Evolutionary conservation across 2,113 vertebrate genomes (phyloP), one percentile per base, ranked within the genome.

Genomic region (Lipotes vexillifer): DNA sequence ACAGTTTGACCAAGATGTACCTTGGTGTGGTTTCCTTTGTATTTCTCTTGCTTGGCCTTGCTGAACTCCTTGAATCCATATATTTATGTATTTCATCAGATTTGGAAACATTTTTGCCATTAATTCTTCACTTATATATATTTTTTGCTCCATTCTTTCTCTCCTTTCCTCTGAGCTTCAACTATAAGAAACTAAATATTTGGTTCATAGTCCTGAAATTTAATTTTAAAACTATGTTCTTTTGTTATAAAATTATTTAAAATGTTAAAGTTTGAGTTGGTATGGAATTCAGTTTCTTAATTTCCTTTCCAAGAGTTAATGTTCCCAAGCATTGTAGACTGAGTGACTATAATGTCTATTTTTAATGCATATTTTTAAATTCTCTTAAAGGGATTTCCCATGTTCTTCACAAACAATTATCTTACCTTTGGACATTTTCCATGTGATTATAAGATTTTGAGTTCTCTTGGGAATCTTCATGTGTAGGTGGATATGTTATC

Each of bases 381-480:
- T 75, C 25, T 86, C 71, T 71, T 52, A 65, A 87, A 61, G 69
- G 8, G 72, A 89, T 92, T 92, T 86, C 8, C 23, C 52, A 1
- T 71, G 59, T 96, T 82, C 49, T 55, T 94, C 20, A 80, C 20
- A 83, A 63, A 69, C 46, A 90, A 36, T 77, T 68, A 25, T 55
- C 57, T 90, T 94, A 38, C n/a, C 46, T 74, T 95, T 96, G 88
- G 61, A 80, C 8, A 89, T 68, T 93, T 92, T 90, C 80, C n/a
- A 65, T 87, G 74, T 78, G 38, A 93, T 83, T 89, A 33, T 87
- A 88, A 83, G 69, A 78, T 92, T 94, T 63, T 90, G n/a, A 87
- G 44, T 97, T 94, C 91, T 89, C 61, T 71, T 94, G 93, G 90
- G 83, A 95, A 83, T 94, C 59, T 86, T 94, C 52, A 55, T 31